Percentiles rank a stretch among this genome's conserved stretches.
phyloP scores from a whole-genome alignment of 2,797 vertebrate species.

The Platalea minor region DNA sequence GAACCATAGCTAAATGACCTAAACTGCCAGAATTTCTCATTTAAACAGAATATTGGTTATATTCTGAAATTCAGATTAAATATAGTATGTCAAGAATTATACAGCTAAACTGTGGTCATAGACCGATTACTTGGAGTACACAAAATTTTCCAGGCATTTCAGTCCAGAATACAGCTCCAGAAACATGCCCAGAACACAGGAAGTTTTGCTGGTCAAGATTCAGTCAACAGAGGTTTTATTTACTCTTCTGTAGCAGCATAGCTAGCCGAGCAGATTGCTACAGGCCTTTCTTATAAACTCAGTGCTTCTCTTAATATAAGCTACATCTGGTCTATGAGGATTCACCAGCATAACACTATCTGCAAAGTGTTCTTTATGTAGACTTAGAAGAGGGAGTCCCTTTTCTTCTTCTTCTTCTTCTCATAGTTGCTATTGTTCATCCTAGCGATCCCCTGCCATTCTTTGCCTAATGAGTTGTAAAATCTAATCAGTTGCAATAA shows the following conservation, averaged over 20 bases:
- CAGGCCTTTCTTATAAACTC: neutral
- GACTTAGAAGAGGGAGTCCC: neutral
- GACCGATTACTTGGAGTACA: neutral
- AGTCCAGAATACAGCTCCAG: neutral
- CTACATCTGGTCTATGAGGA: neutral
- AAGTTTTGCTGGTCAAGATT: neutral
- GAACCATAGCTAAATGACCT: neutral
- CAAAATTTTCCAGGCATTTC: neutral
- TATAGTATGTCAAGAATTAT: neutral
- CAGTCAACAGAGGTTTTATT: neutral
- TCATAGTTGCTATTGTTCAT: neutral
- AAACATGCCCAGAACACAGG: neutral
- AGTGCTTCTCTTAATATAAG: neutral
- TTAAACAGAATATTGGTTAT: neutral
- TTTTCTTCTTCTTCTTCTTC: neutral
- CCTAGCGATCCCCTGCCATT: neutral
- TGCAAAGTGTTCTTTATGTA: neutral
- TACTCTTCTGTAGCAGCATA: neutral
- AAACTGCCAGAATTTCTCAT: neutral
- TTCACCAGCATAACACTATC: neutral
- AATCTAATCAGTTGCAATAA: conserved; percentile 28
- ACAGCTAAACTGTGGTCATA: neutral
- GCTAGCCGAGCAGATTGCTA: neutral
- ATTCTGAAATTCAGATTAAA: neutral
- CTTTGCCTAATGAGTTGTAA: conserved; percentile 18